These are phyloP conservation scores for Rousettus madagascariensis DNA, from an alignment of 2,797 vertebrate species.

Conservation along the genomic window DNA sequence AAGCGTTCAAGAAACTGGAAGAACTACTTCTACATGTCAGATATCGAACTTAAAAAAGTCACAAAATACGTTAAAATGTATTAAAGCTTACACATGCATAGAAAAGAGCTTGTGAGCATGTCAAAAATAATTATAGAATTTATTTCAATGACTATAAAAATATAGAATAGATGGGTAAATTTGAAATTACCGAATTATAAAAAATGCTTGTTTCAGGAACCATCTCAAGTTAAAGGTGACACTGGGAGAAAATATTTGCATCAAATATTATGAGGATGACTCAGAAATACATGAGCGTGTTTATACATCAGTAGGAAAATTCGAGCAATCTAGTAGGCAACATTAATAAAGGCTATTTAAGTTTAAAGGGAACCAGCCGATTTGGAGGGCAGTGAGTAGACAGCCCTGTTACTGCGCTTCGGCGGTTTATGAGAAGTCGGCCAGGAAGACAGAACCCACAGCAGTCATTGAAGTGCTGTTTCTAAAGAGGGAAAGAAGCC, in stretches of 20 bases:
- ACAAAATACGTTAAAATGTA: not conserved
- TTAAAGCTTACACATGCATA: not conserved
- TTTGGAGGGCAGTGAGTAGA: not conserved
- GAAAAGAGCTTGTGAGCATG: not conserved
- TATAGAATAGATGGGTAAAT: not conserved
- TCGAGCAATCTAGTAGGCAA: not conserved
- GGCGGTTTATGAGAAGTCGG: not conserved
- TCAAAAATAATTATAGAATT: not conserved
- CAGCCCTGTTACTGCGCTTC: not conserved
- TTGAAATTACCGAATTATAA: not conserved
- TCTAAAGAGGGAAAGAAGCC: not conserved
- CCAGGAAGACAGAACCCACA: not conserved
- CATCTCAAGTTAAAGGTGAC: not conserved
- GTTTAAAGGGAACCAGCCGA: not conserved
- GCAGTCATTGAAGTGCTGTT: not conserved
- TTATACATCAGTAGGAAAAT: not conserved
- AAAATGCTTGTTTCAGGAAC: not conserved
- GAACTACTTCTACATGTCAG: not conserved
- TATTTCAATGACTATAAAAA: not conserved
- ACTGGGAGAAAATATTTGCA: not conserved
- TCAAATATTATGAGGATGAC: not conserved
- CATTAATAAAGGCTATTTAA: not conserved
- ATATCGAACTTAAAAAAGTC: not conserved
- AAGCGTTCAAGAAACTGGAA: not conserved
- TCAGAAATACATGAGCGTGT: not conserved